phyloP scores from a whole-genome alignment of 1,140 invertebrate species.

The Cotesia glomerata region DNA sequence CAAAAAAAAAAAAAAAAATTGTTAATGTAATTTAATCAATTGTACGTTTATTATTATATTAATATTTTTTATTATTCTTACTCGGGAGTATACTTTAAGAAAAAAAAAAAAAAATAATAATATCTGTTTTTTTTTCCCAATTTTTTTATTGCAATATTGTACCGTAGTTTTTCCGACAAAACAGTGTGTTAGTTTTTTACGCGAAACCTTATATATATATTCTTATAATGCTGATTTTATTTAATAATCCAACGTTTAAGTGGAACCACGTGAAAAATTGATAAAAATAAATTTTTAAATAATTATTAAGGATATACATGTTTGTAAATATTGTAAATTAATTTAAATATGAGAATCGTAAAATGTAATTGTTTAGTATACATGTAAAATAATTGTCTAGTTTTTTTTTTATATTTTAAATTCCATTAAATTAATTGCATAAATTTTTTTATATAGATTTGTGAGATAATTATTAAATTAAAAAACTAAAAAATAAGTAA shows the following conservation, averaged over 20 bases:
- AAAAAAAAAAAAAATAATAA: too few species aligned
- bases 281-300: constrained; percentile 25
- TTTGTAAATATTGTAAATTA: constrained; percentile 62
- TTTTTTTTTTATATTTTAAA: constrained; percentile 24
- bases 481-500: constrained; percentile 11
- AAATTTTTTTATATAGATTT: constrained; percentile 41
- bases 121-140: neutral
- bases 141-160: neutral
- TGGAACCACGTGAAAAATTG: constrained; percentile 29
- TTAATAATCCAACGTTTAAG: constrained; percentile 11
- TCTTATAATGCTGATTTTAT: constrained; percentile 50
- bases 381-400: constrained; percentile 21
- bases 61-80: neutral
- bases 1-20: too few species aligned
- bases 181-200: constrained; percentile 58
- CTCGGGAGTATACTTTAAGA: constrained; percentile 3
- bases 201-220: constrained; percentile 55
- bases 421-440: neutral
- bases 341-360: constrained; percentile 43
- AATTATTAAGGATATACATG: constrained; percentile 51
- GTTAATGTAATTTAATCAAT: neutral
- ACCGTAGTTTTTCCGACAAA: neutral
- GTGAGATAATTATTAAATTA: constrained; percentile 8
- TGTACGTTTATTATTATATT: neutral
- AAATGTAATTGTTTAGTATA: constrained; percentile 30